Evolutionary conservation across 2,113 vertebrate genomes (phyloP).

Genomic region (Tapirus terrestris): DNA sequence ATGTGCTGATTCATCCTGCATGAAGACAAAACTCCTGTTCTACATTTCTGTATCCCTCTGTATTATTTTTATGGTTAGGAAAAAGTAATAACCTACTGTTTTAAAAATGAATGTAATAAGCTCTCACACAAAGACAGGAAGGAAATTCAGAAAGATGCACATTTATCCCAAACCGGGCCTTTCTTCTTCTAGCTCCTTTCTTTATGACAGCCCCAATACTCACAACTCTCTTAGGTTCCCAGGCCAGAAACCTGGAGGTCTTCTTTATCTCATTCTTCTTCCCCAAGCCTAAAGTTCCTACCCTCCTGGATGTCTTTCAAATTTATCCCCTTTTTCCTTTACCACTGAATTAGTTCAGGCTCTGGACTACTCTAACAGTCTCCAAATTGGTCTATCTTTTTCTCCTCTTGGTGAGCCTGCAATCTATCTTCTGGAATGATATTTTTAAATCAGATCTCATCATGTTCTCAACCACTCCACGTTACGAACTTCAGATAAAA

Average conservation of each 20-base stretch:
- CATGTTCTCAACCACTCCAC: background rate
- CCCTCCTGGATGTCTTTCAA: background rate
- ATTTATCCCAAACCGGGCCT: background rate
- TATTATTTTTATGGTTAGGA: background rate
- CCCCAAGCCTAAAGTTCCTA: background rate
- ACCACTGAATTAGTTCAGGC: background rate
- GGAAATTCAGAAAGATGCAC: background rate
- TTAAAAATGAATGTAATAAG: background rate
- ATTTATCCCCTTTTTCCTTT: background rate
- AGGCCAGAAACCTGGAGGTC: background rate
- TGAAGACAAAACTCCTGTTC: background rate
- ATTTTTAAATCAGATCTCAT: slow-evolving; percentile 1
- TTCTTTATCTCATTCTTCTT: background rate
- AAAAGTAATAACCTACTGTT: background rate
- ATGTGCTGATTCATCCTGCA: background rate
- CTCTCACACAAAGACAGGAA: background rate
- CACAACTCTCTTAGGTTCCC: background rate
- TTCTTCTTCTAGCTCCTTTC: background rate
- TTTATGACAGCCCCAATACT: background rate
- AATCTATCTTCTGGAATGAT: background rate
- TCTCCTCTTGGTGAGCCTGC: background rate
- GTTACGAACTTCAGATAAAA: background rate
- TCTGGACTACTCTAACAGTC: background rate
- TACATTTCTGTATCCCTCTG: background rate
- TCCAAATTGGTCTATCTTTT: background rate